A percentile compares a stretch with the other conserved stretches of the same genome.
These are phyloP conservation scores for Matsumurasca onukii DNA, from an alignment of 1,140 invertebrate genomes.

Conservation along the genomic window DNA sequence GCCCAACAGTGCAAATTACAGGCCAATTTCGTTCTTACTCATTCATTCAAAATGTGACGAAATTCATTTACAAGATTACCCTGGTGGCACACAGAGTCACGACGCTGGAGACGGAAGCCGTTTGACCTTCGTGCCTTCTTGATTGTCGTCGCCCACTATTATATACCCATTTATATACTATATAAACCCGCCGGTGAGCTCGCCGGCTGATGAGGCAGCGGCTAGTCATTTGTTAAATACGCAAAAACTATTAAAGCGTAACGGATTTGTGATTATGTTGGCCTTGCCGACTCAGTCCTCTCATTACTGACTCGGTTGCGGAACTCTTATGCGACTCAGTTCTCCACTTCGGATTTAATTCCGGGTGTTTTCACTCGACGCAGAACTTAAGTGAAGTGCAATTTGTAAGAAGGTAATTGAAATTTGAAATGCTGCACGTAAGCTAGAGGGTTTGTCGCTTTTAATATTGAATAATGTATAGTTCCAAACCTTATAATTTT, in stretches of 20 bases:
- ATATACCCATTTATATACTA: slow-evolving; percentile 26
- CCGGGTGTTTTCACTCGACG: not conserved
- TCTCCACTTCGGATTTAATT: not conserved
- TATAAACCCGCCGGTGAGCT: no score
- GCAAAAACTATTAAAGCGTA: slow-evolving; percentile 25
- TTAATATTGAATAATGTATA: no score
- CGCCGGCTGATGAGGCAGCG: slow-evolving; percentile 11
- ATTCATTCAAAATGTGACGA: no score
- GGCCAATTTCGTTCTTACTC: no score
- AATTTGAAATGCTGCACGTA: no score
- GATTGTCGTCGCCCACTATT: slow-evolving; percentile 24
- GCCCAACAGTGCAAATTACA: no score
- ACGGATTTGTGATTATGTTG: slow-evolving; percentile 1
- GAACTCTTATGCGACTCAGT: no score
- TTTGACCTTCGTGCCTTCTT: slow-evolving; percentile 13
- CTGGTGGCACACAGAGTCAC: not conserved
- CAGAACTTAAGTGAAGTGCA: no score
- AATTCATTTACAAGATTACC: no score
- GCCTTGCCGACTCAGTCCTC: not conserved
- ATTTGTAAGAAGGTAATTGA: no score
- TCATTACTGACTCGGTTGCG: not conserved
- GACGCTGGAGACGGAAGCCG: slow-evolving; percentile 9
- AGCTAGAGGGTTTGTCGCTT: no score
- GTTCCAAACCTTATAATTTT: no score
- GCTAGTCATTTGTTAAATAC: slow-evolving; percentile 27